Conservation (phyloP, 2,888 invertebrate genomes). For the Cacoxenus indagator region DNA sequence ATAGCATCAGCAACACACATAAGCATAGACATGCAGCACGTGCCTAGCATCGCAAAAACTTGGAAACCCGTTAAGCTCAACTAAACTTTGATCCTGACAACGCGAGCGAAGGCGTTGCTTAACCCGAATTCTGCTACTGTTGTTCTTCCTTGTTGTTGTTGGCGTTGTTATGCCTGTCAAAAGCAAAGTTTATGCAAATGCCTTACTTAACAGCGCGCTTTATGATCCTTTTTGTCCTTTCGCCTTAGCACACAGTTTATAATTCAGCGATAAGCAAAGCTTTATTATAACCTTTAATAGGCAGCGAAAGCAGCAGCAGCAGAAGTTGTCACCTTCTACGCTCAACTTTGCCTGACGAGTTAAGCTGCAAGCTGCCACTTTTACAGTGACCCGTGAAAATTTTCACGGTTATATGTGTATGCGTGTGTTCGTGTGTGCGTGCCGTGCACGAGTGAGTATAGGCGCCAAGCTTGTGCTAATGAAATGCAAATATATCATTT, state of each 20-base stretch:
- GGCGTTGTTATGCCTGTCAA: neutral
- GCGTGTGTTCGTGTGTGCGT: neutral
- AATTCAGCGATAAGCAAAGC: slow-evolving; percentile 20
- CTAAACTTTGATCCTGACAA: slow-evolving; percentile 8
- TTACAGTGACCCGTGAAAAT: slow-evolving; percentile 19
- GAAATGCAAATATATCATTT: slow-evolving; percentile 15
- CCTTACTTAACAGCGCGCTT: slow-evolving; percentile 4
- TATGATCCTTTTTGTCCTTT: no score
- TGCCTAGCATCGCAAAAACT: neutral
- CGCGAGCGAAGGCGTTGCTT: neutral
- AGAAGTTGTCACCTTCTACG: neutral
- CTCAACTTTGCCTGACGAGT: neutral
- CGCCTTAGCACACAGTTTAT: slow-evolving; percentile 13
- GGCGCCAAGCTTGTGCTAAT: slow-evolving; percentile 13
- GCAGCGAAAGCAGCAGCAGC: neutral
- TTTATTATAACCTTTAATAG: slow-evolving; percentile 19
- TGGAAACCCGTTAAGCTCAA: neutral
- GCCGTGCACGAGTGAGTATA: neutral
- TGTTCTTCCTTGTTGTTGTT: neutral
- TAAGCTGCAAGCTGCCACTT: neutral
- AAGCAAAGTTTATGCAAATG: slow-evolving; percentile 21
- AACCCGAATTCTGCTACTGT: neutral
- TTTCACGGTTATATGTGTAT: neutral
- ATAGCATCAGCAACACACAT: neutral
- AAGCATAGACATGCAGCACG: neutral